phyloP scores from a whole-genome alignment of 2,797 vertebrate genomes.

The Liasis olivaceus region DNA sequence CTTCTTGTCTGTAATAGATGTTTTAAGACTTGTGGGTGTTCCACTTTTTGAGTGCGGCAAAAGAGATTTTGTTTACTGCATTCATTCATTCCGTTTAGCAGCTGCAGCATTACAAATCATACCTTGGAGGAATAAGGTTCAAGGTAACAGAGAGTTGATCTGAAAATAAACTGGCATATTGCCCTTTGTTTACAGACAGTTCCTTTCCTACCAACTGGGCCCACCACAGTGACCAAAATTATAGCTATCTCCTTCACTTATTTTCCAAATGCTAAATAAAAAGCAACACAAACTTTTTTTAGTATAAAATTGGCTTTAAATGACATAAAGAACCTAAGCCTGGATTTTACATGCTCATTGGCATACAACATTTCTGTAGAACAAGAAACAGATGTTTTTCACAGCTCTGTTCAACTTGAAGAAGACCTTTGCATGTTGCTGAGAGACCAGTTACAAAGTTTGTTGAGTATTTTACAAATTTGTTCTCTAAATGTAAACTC shows the following conservation, averaged over 20 bases:
- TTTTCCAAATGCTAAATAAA: slow-evolving; percentile 29
- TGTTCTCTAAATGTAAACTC: accelerated
- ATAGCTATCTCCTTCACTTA: background rate
- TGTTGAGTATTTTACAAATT: background rate
- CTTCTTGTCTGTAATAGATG: background rate
- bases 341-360: slow-evolving; percentile 49
- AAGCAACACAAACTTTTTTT: slow-evolving; percentile 24
- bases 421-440: slow-evolving; percentile 1
- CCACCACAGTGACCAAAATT: slow-evolving; percentile 44
- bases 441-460: slow-evolving; percentile 10
- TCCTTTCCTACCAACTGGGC: background rate
- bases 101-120: background rate
- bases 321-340: slow-evolving; percentile 38
- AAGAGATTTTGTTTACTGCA: background rate
- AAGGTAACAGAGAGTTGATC: slow-evolving; percentile 5
- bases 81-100: background rate
- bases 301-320: slow-evolving; percentile 54
- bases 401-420: slow-evolving; percentile 9
- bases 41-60: slow-evolving; percentile 6
- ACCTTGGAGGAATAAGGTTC: background rate
- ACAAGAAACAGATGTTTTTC: slow-evolving; percentile 28
- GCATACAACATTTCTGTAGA: slow-evolving; percentile 26
- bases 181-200: background rate
- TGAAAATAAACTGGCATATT: slow-evolving; percentile 29
- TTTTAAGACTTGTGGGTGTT: background rate